Conservation (phyloP, 2,113 vertebrate species). For the Oreochromis tanganicae region DNA sequence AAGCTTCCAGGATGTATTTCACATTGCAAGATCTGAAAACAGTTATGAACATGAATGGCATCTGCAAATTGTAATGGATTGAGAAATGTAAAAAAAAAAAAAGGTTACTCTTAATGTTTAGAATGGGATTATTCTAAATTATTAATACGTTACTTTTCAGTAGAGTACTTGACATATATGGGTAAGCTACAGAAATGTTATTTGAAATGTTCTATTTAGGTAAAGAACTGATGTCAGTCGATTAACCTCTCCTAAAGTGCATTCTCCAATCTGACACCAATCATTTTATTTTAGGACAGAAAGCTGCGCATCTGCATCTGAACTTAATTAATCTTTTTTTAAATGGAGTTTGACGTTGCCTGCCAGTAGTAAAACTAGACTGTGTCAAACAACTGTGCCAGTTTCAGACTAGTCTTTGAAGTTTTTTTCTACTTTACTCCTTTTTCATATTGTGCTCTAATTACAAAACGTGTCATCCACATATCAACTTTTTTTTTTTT, state of each 20-base stretch:
- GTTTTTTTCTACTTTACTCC: not conserved
- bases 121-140: not conserved
- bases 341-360: not conserved
- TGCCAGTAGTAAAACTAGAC: not conserved
- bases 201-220: not conserved
- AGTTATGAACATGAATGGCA: not conserved
- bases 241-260: not conserved
- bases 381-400: constrained; percentile 10
- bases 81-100: not conserved
- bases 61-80: not conserved
- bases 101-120: not conserved
- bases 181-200: not conserved
- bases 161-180: not conserved
- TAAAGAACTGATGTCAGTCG: not conserved
- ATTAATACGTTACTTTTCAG: not conserved
- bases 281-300: not conserved
- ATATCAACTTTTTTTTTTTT: constrained; percentile 24
- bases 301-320: not conserved
- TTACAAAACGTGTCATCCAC: constrained; percentile 14
- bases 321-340: not conserved
- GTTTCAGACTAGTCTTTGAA: constrained; percentile 8
- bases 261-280: not conserved
- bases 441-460: constrained; percentile 1
- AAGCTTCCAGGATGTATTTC: not conserved
- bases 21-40: not conserved